A percentile compares a stretch with the other conserved stretches of the same genome.
Evolutionary conservation across 2,797 vertebrate species (phyloP).

Genomic region (Siniperca obscura): DNA sequence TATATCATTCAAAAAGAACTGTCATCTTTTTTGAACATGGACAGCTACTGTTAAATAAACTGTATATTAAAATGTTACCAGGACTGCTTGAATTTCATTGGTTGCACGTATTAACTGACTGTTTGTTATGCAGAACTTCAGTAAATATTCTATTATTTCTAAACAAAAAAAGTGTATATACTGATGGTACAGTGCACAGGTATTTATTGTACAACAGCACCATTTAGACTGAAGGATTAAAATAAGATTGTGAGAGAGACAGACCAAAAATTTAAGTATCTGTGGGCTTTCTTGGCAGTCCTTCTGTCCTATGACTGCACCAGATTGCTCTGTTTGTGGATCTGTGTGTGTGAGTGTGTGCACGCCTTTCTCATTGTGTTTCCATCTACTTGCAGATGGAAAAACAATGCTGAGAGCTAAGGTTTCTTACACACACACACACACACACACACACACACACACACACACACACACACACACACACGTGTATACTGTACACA

Average conservation of each 20-base stretch:
- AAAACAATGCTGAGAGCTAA: constrained; percentile 30
- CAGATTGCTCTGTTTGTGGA: constrained; percentile 13
- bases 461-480: background rate
- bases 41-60: background rate
- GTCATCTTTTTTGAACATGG: background rate
- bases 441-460: constrained; percentile 15
- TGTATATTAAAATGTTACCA: background rate
- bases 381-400: constrained; percentile 19
- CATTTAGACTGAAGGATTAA: background rate
- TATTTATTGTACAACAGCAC: background rate
- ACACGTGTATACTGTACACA: constrained; percentile 10
- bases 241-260: background rate
- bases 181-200: background rate
- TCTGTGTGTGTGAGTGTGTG: constrained; percentile 7
- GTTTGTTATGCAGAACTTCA: background rate
- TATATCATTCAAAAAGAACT: background rate
- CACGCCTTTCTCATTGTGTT: constrained; percentile 27
- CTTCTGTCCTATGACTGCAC: background rate
- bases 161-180: background rate
- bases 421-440: constrained; percentile 31
- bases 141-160: background rate
- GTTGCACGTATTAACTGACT: background rate
- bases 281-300: background rate
- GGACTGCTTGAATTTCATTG: background rate
- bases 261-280: background rate